Evolutionary conservation across 1,140 invertebrate genomes (phyloP).

Genomic region (Lerema accius): DNA sequence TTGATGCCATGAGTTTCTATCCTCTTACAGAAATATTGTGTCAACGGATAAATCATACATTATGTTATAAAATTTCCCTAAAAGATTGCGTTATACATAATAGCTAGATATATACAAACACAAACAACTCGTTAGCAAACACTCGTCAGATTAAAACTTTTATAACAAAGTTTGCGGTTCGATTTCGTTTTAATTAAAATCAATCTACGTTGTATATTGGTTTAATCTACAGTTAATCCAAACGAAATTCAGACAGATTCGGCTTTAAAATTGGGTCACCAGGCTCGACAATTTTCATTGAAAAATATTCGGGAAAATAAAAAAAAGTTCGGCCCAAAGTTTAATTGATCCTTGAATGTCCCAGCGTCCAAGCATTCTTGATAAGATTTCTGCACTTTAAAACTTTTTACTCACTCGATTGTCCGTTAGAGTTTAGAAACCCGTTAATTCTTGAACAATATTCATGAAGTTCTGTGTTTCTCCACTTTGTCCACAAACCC

Average conservation of each 20-base stretch:
- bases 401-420: neutral
- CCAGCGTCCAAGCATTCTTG: neutral
- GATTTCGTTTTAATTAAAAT: too few species aligned
- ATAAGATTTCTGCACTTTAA: neutral
- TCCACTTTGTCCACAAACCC: constrained; percentile 10
- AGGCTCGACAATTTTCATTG: neutral
- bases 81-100: too few species aligned
- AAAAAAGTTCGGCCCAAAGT: neutral
- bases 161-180: too few species aligned
- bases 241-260: neutral
- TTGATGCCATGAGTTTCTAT: too few species aligned
- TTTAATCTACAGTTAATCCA: neutral
- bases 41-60: too few species aligned
- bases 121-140: too few species aligned
- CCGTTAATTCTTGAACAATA: constrained; percentile 6
- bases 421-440: neutral
- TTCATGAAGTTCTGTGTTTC: constrained; percentile 13
- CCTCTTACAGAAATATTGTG: too few species aligned
- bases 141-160: too few species aligned
- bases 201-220: too few species aligned
- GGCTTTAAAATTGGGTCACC: neutral
- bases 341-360: neutral
- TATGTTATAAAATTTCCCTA: too few species aligned
- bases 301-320: too few species aligned
- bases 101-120: too few species aligned